Base-by-base conservation (phyloP, 2,113 vertebrate species). In the Pseudonaja textilis region DNA sequence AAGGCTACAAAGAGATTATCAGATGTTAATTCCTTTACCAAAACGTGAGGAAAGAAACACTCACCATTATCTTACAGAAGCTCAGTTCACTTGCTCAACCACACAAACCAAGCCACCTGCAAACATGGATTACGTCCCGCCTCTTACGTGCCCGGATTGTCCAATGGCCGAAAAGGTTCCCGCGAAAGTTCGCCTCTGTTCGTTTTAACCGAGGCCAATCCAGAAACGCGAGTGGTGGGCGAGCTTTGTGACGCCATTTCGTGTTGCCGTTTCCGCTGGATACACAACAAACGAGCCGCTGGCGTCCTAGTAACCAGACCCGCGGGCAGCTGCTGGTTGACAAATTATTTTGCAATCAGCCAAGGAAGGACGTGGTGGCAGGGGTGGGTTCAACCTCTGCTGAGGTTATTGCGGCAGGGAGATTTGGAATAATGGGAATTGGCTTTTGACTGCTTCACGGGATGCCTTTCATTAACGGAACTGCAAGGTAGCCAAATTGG, bases 131-230 rank as follows among this genome's bases (percentile, higher is more conserved):
- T 4, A 39, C 9, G 52, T 6, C n/a, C 89, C 16, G 3, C 91
- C 92, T 47, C 85, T 8, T 0, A 61, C 8, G 3, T 2, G 0
- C 29, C 0, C 0, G 34, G 0, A 0, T 0, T 9, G 85, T 0
- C 96, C 96, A 96, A 94, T 96, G 22, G 20, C 34, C 5, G 26
- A 12, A 20, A 57, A 10, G 34, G 3, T 25, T n/a, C 0, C 1
- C 0, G 9, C 2, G 0, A 0, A 59, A 0, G 0, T 61, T 93
- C 94, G 34, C 90, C 93, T 26, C 0, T 0, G 0, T 16, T 5
- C 0, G 0, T 0, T 45, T 45, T 0, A 26, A 22, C 0, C 0
- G 0, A 0, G 45, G 0, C 96, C 95, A 96, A 90, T 94, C 57
- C 61, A 1, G 5, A 0, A 1, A 9, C n/a, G 69, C 25, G 20